These are phyloP conservation scores for Eremobia ochroleuca DNA, from an alignment of 2,888 invertebrate species.

Conservation along the genomic window DNA sequence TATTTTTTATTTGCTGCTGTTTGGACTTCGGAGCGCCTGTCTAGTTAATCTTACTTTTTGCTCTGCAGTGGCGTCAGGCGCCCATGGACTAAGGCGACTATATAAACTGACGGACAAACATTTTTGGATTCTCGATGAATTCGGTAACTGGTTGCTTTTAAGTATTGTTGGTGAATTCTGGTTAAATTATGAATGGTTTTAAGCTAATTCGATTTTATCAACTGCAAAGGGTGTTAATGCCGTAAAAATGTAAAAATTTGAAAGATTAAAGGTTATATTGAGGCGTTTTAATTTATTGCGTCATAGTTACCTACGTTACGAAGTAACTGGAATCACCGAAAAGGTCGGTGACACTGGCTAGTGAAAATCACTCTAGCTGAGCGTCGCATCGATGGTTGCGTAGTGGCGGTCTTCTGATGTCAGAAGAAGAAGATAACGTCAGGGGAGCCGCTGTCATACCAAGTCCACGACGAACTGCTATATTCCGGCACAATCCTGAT, in stretches of 20 bases:
- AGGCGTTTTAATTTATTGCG: neutral
- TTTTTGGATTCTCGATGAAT: conserved; percentile 3
- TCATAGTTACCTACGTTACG: neutral
- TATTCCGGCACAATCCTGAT: neutral
- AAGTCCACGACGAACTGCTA: neutral
- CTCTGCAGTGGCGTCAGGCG: conserved; percentile 51
- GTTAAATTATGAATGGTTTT: neutral
- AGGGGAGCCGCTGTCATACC: neutral
- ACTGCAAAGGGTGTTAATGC: neutral
- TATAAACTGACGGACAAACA: conserved; percentile 28
- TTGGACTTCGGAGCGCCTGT: conserved; percentile 59
- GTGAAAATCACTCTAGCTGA: neutral
- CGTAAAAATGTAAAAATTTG: neutral
- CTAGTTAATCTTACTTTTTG: conserved; percentile 63
- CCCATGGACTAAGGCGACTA: conserved; percentile 29
- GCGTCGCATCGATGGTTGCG: neutral
- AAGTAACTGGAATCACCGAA: neutral
- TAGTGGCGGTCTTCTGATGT: neutral
- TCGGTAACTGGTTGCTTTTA: conserved; percentile 3
- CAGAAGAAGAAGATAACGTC: neutral
- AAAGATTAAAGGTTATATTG: neutral
- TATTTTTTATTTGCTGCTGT: conserved; percentile 56
- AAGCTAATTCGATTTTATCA: neutral
- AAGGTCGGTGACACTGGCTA: neutral
- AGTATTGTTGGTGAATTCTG: neutral